These are phyloP conservation scores for Heterotilapia buettikoferi DNA, from an alignment of 2,113 vertebrate genomes.

Conservation along the genomic window DNA sequence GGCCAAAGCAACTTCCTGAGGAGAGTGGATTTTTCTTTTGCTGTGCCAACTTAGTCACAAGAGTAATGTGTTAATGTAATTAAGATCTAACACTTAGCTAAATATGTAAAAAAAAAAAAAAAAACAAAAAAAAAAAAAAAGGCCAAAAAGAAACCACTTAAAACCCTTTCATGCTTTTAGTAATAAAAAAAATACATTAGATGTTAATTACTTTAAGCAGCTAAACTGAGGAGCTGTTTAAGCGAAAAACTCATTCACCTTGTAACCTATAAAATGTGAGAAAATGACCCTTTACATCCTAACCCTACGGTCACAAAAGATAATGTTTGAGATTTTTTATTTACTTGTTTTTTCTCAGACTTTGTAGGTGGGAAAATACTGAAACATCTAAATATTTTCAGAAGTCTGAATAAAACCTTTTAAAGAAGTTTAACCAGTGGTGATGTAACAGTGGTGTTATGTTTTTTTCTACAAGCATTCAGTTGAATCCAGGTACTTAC, in stretches of 20 bases:
- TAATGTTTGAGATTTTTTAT: neutral
- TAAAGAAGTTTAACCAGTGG: neutral
- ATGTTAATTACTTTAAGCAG: neutral
- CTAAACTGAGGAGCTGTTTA: neutral
- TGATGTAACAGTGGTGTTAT: neutral
- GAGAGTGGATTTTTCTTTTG: neutral
- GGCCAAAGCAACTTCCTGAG: neutral
- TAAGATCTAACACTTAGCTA: neutral
- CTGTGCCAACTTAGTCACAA: neutral
- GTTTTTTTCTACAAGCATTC: neutral
- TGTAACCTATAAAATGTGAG: neutral
- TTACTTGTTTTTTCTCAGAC: neutral
- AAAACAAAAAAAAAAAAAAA: neutral
- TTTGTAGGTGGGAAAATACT: neutral
- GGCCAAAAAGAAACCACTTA: neutral
- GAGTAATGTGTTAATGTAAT: neutral
- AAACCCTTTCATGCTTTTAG: neutral
- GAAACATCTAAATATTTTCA: neutral
- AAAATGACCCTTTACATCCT: neutral
- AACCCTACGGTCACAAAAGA: neutral
- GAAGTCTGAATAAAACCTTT: neutral
- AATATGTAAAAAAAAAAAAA: neutral
- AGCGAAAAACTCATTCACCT: neutral
- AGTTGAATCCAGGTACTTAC: neutral
- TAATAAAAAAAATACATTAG: neutral